Conservation (phyloP, 2,888 invertebrate genomes). For the Parnassius mnemosyne region DNA sequence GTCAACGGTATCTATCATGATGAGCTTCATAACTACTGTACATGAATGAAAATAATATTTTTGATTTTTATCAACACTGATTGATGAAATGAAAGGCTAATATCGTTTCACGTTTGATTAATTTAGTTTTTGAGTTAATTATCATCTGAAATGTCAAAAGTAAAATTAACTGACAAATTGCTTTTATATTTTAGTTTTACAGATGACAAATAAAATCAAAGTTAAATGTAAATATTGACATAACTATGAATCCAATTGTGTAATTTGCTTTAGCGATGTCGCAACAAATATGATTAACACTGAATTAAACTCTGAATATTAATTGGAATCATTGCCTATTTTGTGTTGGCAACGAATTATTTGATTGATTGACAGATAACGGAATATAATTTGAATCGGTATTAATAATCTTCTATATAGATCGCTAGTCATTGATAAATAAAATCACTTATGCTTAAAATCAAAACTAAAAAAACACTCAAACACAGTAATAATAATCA, state of each 20-base stretch:
- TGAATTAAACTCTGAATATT: slow-evolving; percentile 22
- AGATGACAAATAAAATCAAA: not conserved
- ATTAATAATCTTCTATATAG: not conserved
- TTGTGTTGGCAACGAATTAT: slow-evolving; percentile 16
- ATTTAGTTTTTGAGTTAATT: too few species aligned
- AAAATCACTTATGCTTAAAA: too few species aligned
- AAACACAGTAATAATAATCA: too few species aligned
- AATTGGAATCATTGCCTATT: slow-evolving; percentile 25
- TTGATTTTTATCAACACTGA: too few species aligned
- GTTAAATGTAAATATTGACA: not conserved
- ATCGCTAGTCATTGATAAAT: too few species aligned
- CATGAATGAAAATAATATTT: too few species aligned
- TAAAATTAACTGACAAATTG: not conserved
- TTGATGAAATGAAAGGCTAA: too few species aligned
- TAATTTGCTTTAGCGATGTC: slow-evolving; percentile 17
- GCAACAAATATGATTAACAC: slow-evolving; percentile 23
- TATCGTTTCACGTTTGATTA: too few species aligned
- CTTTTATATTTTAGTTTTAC: not conserved
- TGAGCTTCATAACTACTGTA: too few species aligned
- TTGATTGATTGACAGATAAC: slow-evolving; percentile 16
- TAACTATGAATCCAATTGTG: slow-evolving; percentile 9
- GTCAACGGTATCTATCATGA: too few species aligned
- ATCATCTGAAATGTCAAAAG: too few species aligned
- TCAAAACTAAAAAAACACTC: too few species aligned
- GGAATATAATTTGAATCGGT: not conserved